Base-by-base conservation (phyloP, 2,797 vertebrate species). In the Premnoplex brunnescens region DNA sequence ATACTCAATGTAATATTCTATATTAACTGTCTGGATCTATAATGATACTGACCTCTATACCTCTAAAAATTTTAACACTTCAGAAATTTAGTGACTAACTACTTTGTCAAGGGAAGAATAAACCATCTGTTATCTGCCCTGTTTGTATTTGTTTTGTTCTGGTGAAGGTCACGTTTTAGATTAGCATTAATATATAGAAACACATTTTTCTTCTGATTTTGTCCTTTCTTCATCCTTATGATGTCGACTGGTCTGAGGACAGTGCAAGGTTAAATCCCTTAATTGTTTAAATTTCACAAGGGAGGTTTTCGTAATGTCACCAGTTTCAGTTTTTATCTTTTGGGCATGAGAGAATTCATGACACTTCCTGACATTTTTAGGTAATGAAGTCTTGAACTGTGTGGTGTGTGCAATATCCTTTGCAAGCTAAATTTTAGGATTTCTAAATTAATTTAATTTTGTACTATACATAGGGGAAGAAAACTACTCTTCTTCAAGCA, bases 331-430 rank as follows among this genome's bases (percentile, higher is more conserved):
- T 89, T 94, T 91, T 92, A 21, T 92, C 69, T 89, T 91, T 58
- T 26, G 76, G 63, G 39, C 76, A 49, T 84, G 32, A 92, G 69
- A 93, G 88, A 74, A 89, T 93, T 96, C 46, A 39, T 92, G 49
- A 92, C 66, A 95, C 95, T 93, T 93, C 28, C 34, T 91, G 87
- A 81, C 62, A 88, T 89, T 91, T 87, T 72, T 46, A 55, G 58
- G 14, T 66, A 93, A 83, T 41, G 64, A 88, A 93, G 74, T 87
- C 84, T 89, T 79, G 64, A 91, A 52, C 9, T 75, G 12, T 51
- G 37, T 32, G 32, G 9, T 83, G 10, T 66, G 14, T 73, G 37
- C 68, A 93, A 91, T 79, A 92, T 58, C 14, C 30, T 85, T 88
- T 85, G 27, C 89, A 93, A 89, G 19, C 51, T 91, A 94, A 91